These are phyloP conservation scores for Drosophila micromelanica DNA, from an alignment of 1,140 invertebrate species.

Conservation along the genomic window DNA sequence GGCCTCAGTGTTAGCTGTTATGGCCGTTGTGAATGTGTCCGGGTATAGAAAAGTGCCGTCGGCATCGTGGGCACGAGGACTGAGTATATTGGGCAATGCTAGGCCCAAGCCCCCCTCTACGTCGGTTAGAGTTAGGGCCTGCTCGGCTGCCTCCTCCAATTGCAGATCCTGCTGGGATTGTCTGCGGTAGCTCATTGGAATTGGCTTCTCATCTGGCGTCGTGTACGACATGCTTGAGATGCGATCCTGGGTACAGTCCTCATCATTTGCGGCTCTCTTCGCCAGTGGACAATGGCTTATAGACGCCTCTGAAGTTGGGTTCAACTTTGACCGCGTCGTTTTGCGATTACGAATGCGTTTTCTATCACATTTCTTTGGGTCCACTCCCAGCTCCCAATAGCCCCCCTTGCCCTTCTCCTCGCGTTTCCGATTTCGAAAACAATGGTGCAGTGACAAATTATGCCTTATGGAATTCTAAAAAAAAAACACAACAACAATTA, in stretches of 20 bases:
- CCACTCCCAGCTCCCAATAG: conserved; percentile 81
- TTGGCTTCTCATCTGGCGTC: neutral
- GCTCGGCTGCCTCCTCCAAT: neutral
- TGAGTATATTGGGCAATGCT: conserved; percentile 2
- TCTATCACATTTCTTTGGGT: conserved; percentile 75
- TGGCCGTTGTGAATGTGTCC: neutral
- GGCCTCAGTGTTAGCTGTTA: conserved; percentile 14
- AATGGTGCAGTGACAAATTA: conserved; percentile 80
- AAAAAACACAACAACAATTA: neutral
- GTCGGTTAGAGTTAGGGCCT: conserved; percentile 6
- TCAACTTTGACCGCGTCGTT: conserved; percentile 29
- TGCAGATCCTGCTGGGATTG: neutral
- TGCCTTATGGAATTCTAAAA: conserved; percentile 83
- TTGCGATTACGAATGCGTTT: conserved; percentile 81
- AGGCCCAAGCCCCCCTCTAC: conserved; percentile 12
- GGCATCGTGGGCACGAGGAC: neutral
- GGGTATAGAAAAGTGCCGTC: conserved; percentile 5
- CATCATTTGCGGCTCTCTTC: too few relatives aligned
- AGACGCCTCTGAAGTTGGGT: neutral
- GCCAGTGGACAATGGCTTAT: neutral
- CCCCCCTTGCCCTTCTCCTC: conserved; percentile 83
- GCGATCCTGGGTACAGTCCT: neutral
- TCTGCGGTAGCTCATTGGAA: neutral
- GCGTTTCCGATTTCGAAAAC: conserved; percentile 80
- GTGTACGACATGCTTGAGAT: neutral